phyloP scores from a whole-genome alignment of 2,888 invertebrate genomes.

The Pyrgus malvae region DNA sequence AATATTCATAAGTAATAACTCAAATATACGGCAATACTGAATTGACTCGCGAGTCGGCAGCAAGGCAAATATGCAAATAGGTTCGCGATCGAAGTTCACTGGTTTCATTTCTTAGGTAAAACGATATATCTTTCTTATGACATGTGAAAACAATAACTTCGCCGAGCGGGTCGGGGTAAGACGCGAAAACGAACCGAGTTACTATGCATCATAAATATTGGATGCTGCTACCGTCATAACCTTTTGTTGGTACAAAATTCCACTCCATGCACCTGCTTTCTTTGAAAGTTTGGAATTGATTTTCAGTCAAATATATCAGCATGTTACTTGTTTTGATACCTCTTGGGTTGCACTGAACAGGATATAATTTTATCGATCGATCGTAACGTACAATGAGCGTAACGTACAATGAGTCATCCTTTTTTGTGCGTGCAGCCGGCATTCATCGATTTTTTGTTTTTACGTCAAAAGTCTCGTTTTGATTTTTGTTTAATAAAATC shows the following conservation, averaged over 20 bases:
- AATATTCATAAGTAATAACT: constrained; percentile 30
- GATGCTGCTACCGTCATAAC: constrained; percentile 10
- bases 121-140: constrained; percentile 59
- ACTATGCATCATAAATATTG: constrained; percentile 37
- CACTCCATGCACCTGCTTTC: constrained; percentile 18
- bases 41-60: constrained; percentile 13
- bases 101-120: constrained; percentile 51
- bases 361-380: background rate
- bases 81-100: constrained; percentile 36
- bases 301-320: background rate
- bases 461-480: no score
- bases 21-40: constrained; percentile 23
- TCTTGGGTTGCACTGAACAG: background rate
- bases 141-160: constrained; percentile 68
- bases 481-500: no score
- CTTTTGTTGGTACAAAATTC: constrained; percentile 18
- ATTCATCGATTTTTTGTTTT: no score
- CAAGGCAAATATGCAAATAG: constrained; percentile 30
- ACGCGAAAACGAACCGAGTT: constrained; percentile 51
- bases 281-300: constrained; percentile 13
- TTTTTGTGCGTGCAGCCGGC: no score
- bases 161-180: constrained; percentile 44
- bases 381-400: no score
- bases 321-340: background rate
- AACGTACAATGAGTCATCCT: no score